Percentiles rank a stretch among this genome's conserved stretches.
Conservation (phyloP, 2,113 vertebrate genomes). For the Oncorhynchus gorbuscha region DNA sequence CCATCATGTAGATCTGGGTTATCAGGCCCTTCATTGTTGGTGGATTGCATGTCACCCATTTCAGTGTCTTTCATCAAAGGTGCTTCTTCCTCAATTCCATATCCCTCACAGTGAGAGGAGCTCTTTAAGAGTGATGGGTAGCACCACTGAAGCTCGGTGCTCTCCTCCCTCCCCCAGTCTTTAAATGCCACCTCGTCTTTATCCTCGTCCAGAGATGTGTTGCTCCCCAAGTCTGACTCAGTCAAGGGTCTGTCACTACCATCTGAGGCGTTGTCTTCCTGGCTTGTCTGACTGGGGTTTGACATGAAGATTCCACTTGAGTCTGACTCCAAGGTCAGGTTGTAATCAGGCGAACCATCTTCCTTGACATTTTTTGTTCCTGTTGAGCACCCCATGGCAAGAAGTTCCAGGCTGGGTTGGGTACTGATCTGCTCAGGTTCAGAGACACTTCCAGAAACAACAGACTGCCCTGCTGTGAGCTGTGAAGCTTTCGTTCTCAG, state of each 20-base stretch:
- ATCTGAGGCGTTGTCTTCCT: constrained; percentile 61
- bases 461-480: too few relatives aligned
- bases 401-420: constrained; percentile 67
- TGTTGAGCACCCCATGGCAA: constrained; percentile 2
- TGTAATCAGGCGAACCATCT: constrained; percentile 76
- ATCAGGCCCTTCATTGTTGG: not conserved
- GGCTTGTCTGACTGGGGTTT: constrained; percentile 60
- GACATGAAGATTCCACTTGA: constrained; percentile 75
- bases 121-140: constrained; percentile 66
- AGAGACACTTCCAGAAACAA: constrained; percentile 9
- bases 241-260: constrained; percentile 69
- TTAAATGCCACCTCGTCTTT: constrained; percentile 58
- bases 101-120: not conserved
- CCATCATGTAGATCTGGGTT: not conserved
- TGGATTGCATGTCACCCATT: constrained; percentile 6
- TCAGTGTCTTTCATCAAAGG: not conserved
- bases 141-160: constrained; percentile 67
- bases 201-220: constrained; percentile 65
- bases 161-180: constrained; percentile 66
- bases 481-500: too few relatives aligned
- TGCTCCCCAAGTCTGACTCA: constrained; percentile 68
- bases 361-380: constrained; percentile 47
- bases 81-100: constrained; percentile 29
- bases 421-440: constrained; percentile 41
- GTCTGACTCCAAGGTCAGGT: constrained; percentile 70